These are phyloP conservation scores for Drosophila varians DNA, from an alignment of 1,140 invertebrate genomes.

Conservation along the genomic window DNA sequence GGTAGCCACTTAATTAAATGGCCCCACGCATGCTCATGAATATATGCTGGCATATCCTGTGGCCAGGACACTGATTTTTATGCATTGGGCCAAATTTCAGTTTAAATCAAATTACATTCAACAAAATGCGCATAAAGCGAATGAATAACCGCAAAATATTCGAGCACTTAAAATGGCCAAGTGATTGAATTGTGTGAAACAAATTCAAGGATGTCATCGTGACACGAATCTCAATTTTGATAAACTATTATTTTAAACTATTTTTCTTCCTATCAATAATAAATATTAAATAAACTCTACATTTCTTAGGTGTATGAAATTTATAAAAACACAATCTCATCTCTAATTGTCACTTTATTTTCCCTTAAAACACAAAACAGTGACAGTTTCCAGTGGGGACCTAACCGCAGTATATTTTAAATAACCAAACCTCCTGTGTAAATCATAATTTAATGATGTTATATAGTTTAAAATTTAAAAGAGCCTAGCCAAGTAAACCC, in stretches of 20 bases:
- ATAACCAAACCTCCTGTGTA: background rate
- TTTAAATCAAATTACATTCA: conserved; percentile 72
- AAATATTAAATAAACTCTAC: no score
- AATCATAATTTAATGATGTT: background rate
- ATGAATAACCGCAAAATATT: conserved; percentile 73
- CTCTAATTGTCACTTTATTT: conserved; percentile 13
- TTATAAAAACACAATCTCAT: conserved; percentile 2
- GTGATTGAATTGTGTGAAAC: conserved; percentile 73
- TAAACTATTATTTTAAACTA: background rate
- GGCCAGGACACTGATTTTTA: conserved; percentile 37
- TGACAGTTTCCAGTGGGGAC: conserved; percentile 17
- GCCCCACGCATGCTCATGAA: conserved; percentile 21
- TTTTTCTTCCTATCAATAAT: background rate
- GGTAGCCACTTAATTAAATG: conserved; percentile 70
- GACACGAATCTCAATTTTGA: background rate
- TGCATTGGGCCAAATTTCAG: conserved; percentile 27
- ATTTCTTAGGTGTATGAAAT: background rate
- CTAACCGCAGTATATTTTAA: conserved; percentile 1
- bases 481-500: background rate
- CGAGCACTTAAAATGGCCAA: conserved; percentile 73
- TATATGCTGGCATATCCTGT: conserved; percentile 41
- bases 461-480: background rate
- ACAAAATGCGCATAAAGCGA: conserved; percentile 76
- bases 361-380: conserved; percentile 13
- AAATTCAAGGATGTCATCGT: background rate